Evolutionary conservation across 1,140 invertebrate species (phyloP).

Genomic region (Nasonia longicornis): DNA sequence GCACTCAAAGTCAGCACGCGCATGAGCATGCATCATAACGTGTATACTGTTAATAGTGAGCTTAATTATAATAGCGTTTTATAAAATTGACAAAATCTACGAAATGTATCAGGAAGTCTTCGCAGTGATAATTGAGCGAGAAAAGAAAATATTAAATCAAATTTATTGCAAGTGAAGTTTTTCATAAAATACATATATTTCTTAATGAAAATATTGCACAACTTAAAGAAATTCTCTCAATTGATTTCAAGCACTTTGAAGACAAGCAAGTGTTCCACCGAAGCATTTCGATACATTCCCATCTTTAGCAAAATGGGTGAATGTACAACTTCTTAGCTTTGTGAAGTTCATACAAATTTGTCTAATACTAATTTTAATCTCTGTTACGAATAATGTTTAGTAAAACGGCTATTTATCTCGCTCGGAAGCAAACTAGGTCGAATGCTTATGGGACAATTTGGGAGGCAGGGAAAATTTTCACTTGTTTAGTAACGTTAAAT

Average conservation of each 20-base stretch:
- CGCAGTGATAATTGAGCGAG: constrained; percentile 41
- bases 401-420: constrained; percentile 46
- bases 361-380: constrained; percentile 46
- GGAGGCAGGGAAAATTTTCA: constrained; percentile 52
- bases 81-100: constrained; percentile 53
- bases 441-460: constrained; percentile 63
- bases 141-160: constrained; percentile 14
- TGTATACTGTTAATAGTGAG: constrained; percentile 71
- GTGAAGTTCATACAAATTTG: constrained; percentile 45
- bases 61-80: constrained; percentile 67
- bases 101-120: constrained; percentile 45
- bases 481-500: constrained; percentile 58
- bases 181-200: background rate
- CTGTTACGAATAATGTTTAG: constrained; percentile 39
- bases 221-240: constrained; percentile 27
- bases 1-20: constrained; percentile 53
- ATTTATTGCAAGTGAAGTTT: constrained; percentile 19
- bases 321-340: constrained; percentile 48
- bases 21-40: constrained; percentile 64
- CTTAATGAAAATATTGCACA: background rate
- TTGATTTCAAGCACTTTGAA: constrained; percentile 51
- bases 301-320: constrained; percentile 46
- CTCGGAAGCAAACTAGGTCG: constrained; percentile 59
- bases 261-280: constrained; percentile 58
- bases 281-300: constrained; percentile 63